A percentile compares a stretch with the other conserved stretches of the same genome.
These are phyloP conservation scores for Pardalotus punctatus DNA, from an alignment of 2,113 vertebrate species.

Conservation along the genomic window DNA sequence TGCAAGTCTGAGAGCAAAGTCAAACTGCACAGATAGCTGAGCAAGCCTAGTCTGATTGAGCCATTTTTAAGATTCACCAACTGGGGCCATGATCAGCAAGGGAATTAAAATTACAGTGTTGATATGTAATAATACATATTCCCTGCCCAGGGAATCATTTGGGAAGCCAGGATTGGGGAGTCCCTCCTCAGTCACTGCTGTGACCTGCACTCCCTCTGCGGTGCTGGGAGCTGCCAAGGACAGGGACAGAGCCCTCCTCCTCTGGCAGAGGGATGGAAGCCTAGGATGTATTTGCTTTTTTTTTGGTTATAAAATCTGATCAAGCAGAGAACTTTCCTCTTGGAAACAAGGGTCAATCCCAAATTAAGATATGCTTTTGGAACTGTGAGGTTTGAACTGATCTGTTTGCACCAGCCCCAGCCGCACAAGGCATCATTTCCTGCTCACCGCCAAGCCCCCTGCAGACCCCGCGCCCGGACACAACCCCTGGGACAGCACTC, in stretches of 20 bases:
- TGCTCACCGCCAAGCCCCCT: not conserved
- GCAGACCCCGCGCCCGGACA: not conserved
- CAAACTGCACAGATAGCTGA: conserved; percentile 47
- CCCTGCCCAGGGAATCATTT: not conserved
- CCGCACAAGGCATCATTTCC: not conserved
- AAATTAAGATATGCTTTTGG: not conserved
- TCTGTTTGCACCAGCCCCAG: not conserved
- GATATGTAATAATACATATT: not conserved
- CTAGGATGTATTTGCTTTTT: not conserved
- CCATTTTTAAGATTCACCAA: conserved; percentile 43
- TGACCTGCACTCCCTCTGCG: not conserved
- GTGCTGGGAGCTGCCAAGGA: not conserved
- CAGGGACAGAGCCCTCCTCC: not conserved
- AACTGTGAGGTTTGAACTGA: not conserved
- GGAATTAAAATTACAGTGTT: not conserved
- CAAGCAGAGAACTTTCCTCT: not conserved
- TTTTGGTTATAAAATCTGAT: not conserved
- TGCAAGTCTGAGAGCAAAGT: conserved; percentile 35
- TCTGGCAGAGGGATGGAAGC: not conserved
- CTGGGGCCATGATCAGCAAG: not conserved
- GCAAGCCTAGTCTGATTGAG: conserved; percentile 70
- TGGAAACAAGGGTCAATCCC: not conserved
- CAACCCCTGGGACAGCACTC: not conserved
- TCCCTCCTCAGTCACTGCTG: not conserved
- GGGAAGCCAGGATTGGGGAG: not conserved